Conservation (phyloP, 2,113 vertebrate genomes). For the Aptenodytes forsteri region DNA sequence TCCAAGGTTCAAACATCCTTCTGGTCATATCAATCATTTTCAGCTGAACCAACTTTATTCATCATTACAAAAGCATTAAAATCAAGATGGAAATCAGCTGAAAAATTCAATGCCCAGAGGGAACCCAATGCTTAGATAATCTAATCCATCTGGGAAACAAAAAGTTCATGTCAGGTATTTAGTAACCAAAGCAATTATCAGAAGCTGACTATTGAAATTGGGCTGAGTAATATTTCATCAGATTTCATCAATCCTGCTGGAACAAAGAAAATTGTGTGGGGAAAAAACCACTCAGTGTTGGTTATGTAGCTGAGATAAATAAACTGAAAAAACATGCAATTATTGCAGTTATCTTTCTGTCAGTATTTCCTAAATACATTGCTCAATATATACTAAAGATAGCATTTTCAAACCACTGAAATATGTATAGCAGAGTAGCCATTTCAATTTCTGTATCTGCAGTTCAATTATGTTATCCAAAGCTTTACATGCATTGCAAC, state of each 20-base stretch:
- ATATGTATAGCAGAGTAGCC: not conserved
- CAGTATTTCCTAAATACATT: not conserved
- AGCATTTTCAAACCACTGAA: not conserved
- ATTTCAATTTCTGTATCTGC: not conserved
- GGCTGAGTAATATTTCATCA: constrained; percentile 31
- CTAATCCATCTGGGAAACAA: constrained; percentile 19
- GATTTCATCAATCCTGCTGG: not conserved
- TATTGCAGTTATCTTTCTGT: not conserved
- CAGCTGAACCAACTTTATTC: constrained; percentile 39
- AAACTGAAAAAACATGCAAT: not conserved
- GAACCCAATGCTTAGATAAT: constrained; percentile 6
- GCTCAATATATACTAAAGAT: not conserved
- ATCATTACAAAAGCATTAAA: constrained; percentile 57
- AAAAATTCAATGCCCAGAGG: constrained; percentile 27
- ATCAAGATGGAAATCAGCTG: constrained; percentile 48
- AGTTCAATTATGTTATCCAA: not conserved
- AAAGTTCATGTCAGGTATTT: constrained; percentile 53
- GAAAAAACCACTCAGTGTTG: not conserved
- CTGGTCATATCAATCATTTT: constrained; percentile 63
- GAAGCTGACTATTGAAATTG: constrained; percentile 7
- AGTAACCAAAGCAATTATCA: constrained; percentile 69
- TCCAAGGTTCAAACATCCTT: constrained; percentile 42
- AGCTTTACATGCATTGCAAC: not conserved
- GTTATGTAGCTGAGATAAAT: not conserved
- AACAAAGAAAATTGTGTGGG: not conserved